phyloP scores from a whole-genome alignment of 2,113 vertebrate species.

The Psittacus erithacus region DNA sequence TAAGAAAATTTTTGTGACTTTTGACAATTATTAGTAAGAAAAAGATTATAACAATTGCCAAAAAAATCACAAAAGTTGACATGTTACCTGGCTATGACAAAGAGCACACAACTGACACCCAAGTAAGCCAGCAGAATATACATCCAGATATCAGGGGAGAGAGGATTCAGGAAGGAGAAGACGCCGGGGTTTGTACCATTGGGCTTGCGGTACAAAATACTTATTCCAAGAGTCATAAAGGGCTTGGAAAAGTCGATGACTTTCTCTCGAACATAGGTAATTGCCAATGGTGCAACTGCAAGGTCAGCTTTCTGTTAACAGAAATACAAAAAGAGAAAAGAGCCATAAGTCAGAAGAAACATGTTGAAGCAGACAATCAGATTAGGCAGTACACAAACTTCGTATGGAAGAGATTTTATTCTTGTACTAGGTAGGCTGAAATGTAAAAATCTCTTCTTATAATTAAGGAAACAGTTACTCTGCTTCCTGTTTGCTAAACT shows the following conservation, averaged over 20 bases:
- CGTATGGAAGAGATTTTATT: slow-evolving; percentile 65
- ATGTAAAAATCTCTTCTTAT: slow-evolving; percentile 65
- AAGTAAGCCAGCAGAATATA: slow-evolving; percentile 99
- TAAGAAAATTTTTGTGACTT: slow-evolving; percentile 81
- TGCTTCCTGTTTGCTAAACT: not conserved
- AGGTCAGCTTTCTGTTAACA: slow-evolving; percentile 98
- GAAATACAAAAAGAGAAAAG: slow-evolving; percentile 77
- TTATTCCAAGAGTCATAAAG: slow-evolving; percentile 99
- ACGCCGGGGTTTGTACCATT: slow-evolving; percentile 99
- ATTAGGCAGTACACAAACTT: slow-evolving; percentile 80
- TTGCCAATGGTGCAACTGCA: slow-evolving; percentile 96
- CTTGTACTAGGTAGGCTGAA: slow-evolving; percentile 60
- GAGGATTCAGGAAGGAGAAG: slow-evolving; percentile 99
- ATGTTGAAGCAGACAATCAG: slow-evolving; percentile 74
- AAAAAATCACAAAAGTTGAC: slow-evolving; percentile 86
- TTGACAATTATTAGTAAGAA: slow-evolving; percentile 84
- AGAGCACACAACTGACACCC: slow-evolving; percentile 99
- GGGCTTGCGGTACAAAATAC: slow-evolving; percentile 99
- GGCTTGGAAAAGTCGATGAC: slow-evolving; percentile 99
- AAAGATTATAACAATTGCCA: slow-evolving; percentile 82
- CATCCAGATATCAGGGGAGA: slow-evolving; percentile 99
- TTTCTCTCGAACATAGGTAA: slow-evolving; percentile 97
- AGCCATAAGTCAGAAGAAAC: slow-evolving; percentile 70
- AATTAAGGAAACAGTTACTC: not conserved
- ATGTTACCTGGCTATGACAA: slow-evolving; percentile 99